Evolutionary conservation across 1,140 invertebrate species (phyloP), one percentile per base, ranked within the genome.

Genomic region (Drosophila nasuta): DNA sequence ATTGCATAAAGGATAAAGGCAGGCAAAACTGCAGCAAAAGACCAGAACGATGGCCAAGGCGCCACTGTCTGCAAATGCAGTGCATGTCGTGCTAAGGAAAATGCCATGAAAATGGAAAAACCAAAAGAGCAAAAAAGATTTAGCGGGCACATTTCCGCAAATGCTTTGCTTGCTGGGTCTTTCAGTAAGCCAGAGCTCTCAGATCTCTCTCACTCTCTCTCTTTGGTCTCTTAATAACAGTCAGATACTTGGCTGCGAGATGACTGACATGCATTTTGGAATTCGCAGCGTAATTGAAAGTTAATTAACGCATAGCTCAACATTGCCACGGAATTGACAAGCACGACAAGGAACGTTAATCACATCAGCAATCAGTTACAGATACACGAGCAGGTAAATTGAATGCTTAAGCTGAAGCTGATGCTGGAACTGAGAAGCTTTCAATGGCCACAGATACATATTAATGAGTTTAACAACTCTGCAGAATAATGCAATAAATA

Each of bases 221-320:
- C 8, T 48, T 48, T 48, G 17, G 30, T 35, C 60, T 70, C 59
- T 38, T 10, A 63, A 33, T 62, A 54, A 15, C 13, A 30, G 48
- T 51, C 65, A 20, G 13, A 41, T n/a, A 49, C 7, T n/a, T 20
- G 6, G 20, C 15, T 68, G 8, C 7, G 64, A 28, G 54, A 41
- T 70, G 66, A 10, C 48, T 51, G 33, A 62, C 66, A 73, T 77
- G 48, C 75, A 85, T 81, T 80, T 52, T 52, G 70, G 48, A 66
- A 75, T 85, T 66, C 59, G 63, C 78, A 51, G 35, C 67, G 70
- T 86, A 86, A 86, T 81, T 85, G 82, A 86, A 79, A 79, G 86
- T 85, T 85, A 79, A 86, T 86, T 85, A 85, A 85, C 75, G 82
- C 82, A 81, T 57, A 20, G 54, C 54, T 41, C 35, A 41, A n/a